Percentiles rank a stretch among this genome's conserved stretches.
Evolutionary conservation across 2,113 vertebrate species (phyloP).

Genomic region (Antechinus flavipes): DNA sequence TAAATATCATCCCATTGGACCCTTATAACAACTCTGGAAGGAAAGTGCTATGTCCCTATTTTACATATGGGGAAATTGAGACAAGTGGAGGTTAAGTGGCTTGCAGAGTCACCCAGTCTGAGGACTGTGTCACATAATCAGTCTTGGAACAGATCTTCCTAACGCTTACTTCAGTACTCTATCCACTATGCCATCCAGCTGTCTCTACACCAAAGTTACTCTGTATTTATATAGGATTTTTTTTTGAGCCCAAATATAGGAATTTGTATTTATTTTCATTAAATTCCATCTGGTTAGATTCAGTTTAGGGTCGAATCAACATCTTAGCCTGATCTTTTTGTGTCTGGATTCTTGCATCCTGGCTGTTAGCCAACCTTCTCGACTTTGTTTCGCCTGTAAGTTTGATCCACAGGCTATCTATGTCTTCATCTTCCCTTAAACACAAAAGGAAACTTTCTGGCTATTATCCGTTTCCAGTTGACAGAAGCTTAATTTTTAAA

Average conservation of each 20-base stretch:
- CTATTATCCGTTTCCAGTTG: neutral
- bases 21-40: neutral
- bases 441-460: neutral
- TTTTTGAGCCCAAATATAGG: neutral
- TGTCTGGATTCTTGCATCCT: neutral
- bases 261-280: neutral
- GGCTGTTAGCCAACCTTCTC: neutral
- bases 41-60: neutral
- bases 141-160: neutral
- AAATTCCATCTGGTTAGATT: neutral
- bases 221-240: neutral
- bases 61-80: neutral
- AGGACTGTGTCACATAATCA: neutral
- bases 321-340: neutral
- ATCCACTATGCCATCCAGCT: neutral
- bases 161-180: neutral
- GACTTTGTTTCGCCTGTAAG: neutral
- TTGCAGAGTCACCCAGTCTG: neutral
- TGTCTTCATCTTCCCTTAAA: neutral
- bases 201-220: neutral
- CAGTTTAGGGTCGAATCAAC: neutral
- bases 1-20: neutral
- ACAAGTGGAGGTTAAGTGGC: neutral
- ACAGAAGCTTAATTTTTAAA: neutral
- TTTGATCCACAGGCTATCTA: neutral